These are phyloP conservation scores for Drosophila kohkoa DNA, from an alignment of 1,140 invertebrate species.

Conservation along the genomic window DNA sequence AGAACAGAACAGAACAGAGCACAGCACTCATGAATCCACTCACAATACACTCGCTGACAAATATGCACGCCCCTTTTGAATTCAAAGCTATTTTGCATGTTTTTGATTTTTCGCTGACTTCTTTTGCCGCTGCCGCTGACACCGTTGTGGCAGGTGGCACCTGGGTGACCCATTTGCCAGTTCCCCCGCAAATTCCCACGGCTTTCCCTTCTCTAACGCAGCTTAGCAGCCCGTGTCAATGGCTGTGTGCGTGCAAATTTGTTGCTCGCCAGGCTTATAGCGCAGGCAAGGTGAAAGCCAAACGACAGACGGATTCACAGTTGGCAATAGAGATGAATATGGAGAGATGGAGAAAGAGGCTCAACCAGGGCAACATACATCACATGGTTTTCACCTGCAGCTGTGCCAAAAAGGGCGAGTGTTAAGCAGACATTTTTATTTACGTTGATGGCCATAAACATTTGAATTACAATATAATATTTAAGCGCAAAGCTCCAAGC, in stretches of 20 bases:
- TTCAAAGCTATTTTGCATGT: constrained; percentile 72
- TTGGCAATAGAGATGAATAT: background rate
- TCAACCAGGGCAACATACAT: constrained; percentile 63
- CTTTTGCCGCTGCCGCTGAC: constrained; percentile 11
- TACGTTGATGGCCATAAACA: constrained; percentile 82
- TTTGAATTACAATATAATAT: constrained; percentile 84
- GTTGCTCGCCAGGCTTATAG: constrained; percentile 65
- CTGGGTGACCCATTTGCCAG: constrained; percentile 26
- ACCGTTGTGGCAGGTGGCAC: constrained; percentile 32
- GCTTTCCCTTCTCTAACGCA: constrained; percentile 41
- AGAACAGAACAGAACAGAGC: background rate
- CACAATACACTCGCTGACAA: constrained; percentile 54
- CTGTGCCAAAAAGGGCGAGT: constrained; percentile 27
- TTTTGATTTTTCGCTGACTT: constrained; percentile 63
- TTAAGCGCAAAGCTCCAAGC: constrained; percentile 65
- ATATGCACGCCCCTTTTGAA: constrained; percentile 44
- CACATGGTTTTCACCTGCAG: constrained; percentile 45
- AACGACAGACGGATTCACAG: constrained; percentile 39
- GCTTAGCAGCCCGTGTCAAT: constrained; percentile 79
- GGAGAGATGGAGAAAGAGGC: background rate
- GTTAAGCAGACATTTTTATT: constrained; percentile 80
- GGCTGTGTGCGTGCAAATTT: constrained; percentile 76
- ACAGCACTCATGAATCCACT: constrained; percentile 27
- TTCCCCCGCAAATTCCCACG: constrained; percentile 43
- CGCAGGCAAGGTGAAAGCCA: constrained; percentile 12